phyloP scores from a whole-genome alignment of 2,797 vertebrate species.

The Alca torda region DNA sequence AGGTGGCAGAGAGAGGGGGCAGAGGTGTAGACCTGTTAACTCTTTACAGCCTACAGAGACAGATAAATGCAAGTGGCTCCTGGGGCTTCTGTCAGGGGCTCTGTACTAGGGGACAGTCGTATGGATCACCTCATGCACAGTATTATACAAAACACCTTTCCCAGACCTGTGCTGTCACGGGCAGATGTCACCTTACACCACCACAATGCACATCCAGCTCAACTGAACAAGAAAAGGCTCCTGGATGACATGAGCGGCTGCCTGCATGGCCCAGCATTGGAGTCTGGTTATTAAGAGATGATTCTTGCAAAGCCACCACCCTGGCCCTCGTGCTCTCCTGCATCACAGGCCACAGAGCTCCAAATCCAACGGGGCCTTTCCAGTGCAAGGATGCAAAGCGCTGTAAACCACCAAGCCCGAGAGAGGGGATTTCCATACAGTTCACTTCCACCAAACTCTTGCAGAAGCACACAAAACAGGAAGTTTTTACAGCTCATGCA shows the following conservation, averaged over 20 bases:
- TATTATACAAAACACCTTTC: background rate
- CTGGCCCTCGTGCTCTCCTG: background rate
- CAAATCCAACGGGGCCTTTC: fast-evolving
- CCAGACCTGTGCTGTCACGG: background rate
- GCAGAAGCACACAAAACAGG: background rate
- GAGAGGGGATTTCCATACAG: background rate
- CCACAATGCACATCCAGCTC: background rate
- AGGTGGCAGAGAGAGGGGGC: slow-evolving; percentile 17
- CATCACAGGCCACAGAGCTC: background rate
- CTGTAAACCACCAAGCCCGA: background rate
- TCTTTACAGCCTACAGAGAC: background rate
- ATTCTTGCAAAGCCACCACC: background rate
- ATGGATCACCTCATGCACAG: fast-evolving
- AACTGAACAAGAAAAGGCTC: background rate
- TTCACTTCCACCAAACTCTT: background rate
- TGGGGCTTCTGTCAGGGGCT: background rate
- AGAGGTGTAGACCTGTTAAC: slow-evolving; percentile 43
- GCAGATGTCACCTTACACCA: background rate
- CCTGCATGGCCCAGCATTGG: background rate
- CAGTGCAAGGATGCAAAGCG: background rate
- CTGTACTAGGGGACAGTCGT: background rate
- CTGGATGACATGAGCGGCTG: fast-evolving
- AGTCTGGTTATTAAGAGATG: background rate
- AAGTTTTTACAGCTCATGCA: background rate
- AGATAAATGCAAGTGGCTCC: background rate